Percentiles rank a stretch among this genome's conserved stretches.
Conservation (phyloP, 2,113 vertebrate species). For the Cyphotilapia sp. region DNA sequence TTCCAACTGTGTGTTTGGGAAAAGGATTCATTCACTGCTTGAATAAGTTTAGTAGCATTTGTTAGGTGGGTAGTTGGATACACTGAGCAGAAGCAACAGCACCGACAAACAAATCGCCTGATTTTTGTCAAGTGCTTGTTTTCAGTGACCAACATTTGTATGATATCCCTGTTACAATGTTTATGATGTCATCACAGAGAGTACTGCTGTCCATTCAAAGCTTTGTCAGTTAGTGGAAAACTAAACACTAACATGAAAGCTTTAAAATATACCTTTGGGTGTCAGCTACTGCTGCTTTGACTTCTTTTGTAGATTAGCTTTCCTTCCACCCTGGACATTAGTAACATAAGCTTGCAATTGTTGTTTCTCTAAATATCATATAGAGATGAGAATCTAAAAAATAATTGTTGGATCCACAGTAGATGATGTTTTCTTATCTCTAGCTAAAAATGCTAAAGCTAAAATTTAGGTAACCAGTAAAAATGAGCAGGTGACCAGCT, state of each 20-base stretch:
- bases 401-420: not conserved
- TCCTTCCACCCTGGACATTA: not conserved
- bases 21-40: not conserved
- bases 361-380: not conserved
- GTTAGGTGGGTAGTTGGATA: not conserved
- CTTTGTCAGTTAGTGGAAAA: not conserved
- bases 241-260: not conserved
- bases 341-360: not conserved
- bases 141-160: not conserved
- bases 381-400: not conserved
- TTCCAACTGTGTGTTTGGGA: not conserved
- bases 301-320: not conserved
- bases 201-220: not conserved
- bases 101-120: not conserved
- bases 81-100: not conserved
- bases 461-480: not conserved
- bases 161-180: not conserved
- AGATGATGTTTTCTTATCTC: not conserved
- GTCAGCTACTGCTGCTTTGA: not conserved
- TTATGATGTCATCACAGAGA: not conserved
- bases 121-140: not conserved
- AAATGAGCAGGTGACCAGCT: not conserved
- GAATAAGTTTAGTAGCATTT: not conserved
- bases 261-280: not conserved
- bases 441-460: not conserved